Percentiles rank a stretch among this genome's conserved stretches.
These are phyloP conservation scores for Lysandra coridon DNA, from an alignment of 2,888 invertebrate genomes.

Conservation along the genomic window DNA sequence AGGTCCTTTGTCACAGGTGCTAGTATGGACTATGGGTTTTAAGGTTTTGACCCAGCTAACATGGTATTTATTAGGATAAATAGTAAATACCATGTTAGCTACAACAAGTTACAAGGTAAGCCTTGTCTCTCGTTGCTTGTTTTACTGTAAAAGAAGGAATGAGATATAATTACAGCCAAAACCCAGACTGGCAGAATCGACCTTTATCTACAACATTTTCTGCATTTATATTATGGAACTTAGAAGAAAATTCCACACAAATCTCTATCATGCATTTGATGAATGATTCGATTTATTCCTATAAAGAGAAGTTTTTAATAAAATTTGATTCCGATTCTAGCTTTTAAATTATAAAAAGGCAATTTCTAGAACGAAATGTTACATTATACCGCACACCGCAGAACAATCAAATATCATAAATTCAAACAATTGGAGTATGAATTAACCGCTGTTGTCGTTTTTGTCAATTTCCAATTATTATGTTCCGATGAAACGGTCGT, in stretches of 20 bases:
- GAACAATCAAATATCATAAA: slow-evolving; percentile 19
- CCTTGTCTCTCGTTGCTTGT: too few relatives aligned
- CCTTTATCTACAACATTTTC: too few relatives aligned
- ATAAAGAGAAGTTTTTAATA: neutral
- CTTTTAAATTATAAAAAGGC: slow-evolving; percentile 7
- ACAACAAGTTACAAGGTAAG: too few relatives aligned
- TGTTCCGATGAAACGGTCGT: neutral
- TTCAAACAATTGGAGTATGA: slow-evolving; percentile 5
- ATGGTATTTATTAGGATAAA: too few relatives aligned
- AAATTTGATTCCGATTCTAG: neutral
- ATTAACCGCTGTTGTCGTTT: slow-evolving; percentile 12
- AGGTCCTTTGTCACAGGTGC: too few relatives aligned
- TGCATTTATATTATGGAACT: too few relatives aligned
- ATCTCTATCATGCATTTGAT: neutral
- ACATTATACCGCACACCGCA: slow-evolving; percentile 1
- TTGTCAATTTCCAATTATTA: neutral
- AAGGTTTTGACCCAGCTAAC: too few relatives aligned
- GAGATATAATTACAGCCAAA: too few relatives aligned
- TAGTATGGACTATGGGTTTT: too few relatives aligned
- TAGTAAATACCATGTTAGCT: too few relatives aligned
- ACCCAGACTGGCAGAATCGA: too few relatives aligned
- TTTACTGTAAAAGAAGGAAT: too few relatives aligned
- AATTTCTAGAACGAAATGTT: neutral
- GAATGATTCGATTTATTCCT: neutral
- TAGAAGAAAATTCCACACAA: neutral